Base-by-base conservation (phyloP, 2,113 vertebrate species). In the Etia nguti region DNA sequence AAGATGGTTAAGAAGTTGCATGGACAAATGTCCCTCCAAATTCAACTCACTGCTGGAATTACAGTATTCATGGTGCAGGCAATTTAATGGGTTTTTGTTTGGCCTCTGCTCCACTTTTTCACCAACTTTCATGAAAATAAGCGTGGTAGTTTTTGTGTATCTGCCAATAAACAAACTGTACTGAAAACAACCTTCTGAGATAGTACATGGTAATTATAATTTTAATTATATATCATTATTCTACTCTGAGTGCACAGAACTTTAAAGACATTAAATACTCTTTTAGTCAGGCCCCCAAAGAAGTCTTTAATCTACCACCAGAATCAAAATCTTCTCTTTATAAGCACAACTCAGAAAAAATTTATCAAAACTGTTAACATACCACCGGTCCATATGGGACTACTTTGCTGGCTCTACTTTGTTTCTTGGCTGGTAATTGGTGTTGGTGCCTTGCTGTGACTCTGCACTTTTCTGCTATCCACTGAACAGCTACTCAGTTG, bases 361-460 rank as follows among this genome's bases (percentile, higher is more conserved):
- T 86, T 81, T 82, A 86, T 93, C 86, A 93, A 85, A 90, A 38
- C 85, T 70, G 80, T 88, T 85, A 92, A 87, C 85, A 68, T 79
- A 87, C 81, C 34, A 9, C n/a, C 1, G 7, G 46, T 84, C 87
- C 92, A 92, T 79, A 91, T 90, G 88, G 89, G 82, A 91, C 52
- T 34, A 43, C 38, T 62, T 75, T 84, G 83, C 85, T 90, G 86
- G 82, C 89, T 93, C 87, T 77, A 82, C 80, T 81, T 91, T 91
- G 70, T 75, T 92, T 90, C 88, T 85, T 81, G 83, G 90, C 81
- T 86, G 88, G 90, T 95, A 93, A 93, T 95, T 95, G 88, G 88
- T 82, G 60, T 83, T 60, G 86, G 92, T 81, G 55, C 85, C 93
- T 82, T 65, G 90, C 92, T 93, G 92, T 86, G 88, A 93, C 88